Conservation (phyloP, 1,140 invertebrate species). For the Gryon sp. region DNA sequence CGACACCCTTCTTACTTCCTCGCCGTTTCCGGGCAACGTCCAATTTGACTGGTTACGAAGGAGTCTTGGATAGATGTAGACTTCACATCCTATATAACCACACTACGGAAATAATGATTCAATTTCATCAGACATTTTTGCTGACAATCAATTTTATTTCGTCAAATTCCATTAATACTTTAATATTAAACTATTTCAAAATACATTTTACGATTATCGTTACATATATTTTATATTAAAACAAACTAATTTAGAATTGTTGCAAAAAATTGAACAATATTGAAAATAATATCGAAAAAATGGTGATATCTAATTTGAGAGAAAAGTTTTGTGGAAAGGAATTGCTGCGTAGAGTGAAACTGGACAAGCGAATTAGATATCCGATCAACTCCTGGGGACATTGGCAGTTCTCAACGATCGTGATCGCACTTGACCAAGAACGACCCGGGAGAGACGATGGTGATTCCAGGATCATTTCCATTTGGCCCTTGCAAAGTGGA, state of each 20-base stretch:
- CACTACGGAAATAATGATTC: slow-evolving; percentile 54
- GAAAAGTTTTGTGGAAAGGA: slow-evolving; percentile 21
- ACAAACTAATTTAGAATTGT: no score
- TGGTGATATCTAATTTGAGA: slow-evolving; percentile 19
- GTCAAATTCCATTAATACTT: not conserved
- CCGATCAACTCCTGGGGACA: slow-evolving; percentile 42
- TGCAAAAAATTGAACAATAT: not conserved
- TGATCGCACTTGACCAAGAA: slow-evolving; percentile 74
- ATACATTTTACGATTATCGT: no score
- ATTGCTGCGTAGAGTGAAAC: slow-evolving; percentile 7
- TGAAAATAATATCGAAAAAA: no score
- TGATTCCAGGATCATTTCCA: slow-evolving; percentile 77
- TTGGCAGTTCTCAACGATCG: slow-evolving; percentile 57
- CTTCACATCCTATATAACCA: slow-evolving; percentile 29
- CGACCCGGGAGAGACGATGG: slow-evolving; percentile 69
- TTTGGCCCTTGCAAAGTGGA: slow-evolving; percentile 77
- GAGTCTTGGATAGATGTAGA: slow-evolving; percentile 33
- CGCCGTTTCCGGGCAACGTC: slow-evolving; percentile 69
- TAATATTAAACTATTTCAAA: no score
- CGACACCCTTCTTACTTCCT: slow-evolving; percentile 61
- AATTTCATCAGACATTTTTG: slow-evolving; percentile 22
- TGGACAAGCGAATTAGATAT: slow-evolving; percentile 46
- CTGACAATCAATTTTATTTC: slow-evolving; percentile 16
- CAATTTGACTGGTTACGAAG: slow-evolving; percentile 68
- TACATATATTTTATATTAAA: no score